These are phyloP conservation scores for Melinaea menophilus DNA, from an alignment of 2,888 invertebrate species.

Conservation along the genomic window DNA sequence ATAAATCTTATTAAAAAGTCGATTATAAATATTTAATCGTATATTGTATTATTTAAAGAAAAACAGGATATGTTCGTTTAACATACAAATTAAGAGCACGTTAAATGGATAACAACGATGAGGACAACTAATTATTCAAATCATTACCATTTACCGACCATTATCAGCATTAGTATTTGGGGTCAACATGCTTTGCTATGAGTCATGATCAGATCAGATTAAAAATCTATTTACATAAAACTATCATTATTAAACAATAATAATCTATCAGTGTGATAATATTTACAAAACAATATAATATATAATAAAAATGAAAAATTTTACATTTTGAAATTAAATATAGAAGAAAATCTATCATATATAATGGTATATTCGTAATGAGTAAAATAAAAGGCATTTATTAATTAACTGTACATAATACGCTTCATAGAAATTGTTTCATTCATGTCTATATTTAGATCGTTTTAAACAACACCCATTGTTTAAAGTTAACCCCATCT, in stretches of 20 bases:
- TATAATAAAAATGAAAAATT: no score
- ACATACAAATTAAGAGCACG: no score
- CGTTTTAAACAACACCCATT: constrained; percentile 21
- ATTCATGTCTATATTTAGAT: constrained; percentile 31
- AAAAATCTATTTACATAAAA: not conserved
- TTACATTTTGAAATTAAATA: no score
- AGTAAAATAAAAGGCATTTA: not conserved
- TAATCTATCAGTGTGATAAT: not conserved
- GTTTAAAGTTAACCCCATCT: constrained; percentile 19
- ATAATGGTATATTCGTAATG: not conserved
- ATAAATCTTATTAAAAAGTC: no score
- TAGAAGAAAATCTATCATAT: no score
- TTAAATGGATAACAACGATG: constrained; percentile 1
- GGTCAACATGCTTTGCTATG: constrained; percentile 20
- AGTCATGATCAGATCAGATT: constrained; percentile 21
- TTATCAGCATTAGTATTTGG: constrained; percentile 23
- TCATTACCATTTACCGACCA: constrained; percentile 16
- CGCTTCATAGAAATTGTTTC: constrained; percentile 26
- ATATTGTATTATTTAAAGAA: no score
- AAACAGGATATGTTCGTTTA: no score
- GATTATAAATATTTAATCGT: no score
- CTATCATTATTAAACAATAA: not conserved
- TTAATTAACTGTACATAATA: not conserved
- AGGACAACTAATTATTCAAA: constrained; percentile 18
- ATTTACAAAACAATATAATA: no score